Percentiles rank a stretch among this genome's conserved stretches.
Evolutionary conservation across 2,113 vertebrate species (phyloP).

Genomic region (Lagenorhynchus albirostris): DNA sequence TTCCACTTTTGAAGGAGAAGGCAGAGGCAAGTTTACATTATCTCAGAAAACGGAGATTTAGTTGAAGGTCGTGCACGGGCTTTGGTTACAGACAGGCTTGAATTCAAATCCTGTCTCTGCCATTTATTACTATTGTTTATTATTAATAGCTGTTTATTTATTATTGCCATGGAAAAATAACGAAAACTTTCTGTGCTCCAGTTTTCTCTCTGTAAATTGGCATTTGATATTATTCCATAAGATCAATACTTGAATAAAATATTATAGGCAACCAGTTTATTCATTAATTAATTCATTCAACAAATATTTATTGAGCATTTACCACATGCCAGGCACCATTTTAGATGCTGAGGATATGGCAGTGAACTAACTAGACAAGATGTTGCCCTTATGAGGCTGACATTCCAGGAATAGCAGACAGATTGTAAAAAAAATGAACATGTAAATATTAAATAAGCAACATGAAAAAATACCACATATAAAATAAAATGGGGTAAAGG

Average conservation of each 20-base stretch:
- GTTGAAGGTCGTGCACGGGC: not conserved
- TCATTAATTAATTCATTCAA: not conserved
- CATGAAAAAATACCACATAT: not conserved
- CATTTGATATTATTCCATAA: not conserved
- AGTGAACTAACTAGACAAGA: not conserved
- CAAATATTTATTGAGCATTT: not conserved
- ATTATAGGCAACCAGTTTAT: not conserved
- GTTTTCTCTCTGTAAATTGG: not conserved
- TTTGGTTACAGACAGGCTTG: not conserved
- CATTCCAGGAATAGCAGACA: not conserved
- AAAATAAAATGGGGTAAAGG: not conserved
- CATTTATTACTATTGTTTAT: not conserved
- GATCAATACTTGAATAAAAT: not conserved
- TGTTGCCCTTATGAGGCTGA: not conserved
- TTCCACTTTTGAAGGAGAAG: conserved; percentile 85
- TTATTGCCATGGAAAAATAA: not conserved
- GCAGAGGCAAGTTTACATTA: conserved; percentile 84
- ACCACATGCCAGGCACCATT: not conserved
- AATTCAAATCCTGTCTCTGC: not conserved
- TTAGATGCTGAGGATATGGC: not conserved
- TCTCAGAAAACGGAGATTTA: conserved; percentile 76
- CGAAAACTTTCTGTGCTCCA: not conserved
- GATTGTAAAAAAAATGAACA: not conserved
- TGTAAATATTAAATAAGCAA: not conserved
- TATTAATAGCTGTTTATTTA: not conserved